These are phyloP conservation scores for Streptopelia turtur DNA, from an alignment of 2,797 vertebrate genomes.

Conservation along the genomic window DNA sequence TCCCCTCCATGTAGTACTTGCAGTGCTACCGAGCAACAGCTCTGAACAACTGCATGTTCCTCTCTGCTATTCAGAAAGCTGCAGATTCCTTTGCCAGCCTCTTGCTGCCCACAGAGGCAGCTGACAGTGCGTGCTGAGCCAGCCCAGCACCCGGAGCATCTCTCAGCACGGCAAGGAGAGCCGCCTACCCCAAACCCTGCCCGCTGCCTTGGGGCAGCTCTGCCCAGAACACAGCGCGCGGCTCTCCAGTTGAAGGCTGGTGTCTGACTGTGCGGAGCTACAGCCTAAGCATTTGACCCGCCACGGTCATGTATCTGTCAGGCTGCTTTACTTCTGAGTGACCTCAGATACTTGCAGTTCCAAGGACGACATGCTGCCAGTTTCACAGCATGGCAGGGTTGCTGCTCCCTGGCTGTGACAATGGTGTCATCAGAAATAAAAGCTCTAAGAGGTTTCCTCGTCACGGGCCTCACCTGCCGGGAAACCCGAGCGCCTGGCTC, in stretches of 20 bases:
- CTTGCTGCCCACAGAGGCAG: background rate
- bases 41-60: background rate
- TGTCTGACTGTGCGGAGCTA: background rate
- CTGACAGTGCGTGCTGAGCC: no score
- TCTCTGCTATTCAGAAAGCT: background rate
- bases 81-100: background rate
- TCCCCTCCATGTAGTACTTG: background rate
- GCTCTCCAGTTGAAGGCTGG: background rate
- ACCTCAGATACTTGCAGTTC: background rate
- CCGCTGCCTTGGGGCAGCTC: no score
- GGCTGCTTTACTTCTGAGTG: background rate
- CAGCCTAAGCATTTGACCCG: background rate
- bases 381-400: constrained; percentile 3
- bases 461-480: background rate
- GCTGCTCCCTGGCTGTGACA: background rate
- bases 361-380: background rate
- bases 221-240: background rate
- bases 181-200: background rate
- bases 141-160: background rate
- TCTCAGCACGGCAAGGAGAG: background rate
- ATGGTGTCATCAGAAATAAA: background rate
- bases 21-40: background rate
- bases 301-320: constrained; percentile 19
- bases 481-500: background rate
- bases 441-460: background rate